Evolutionary conservation across 2,113 vertebrate species (phyloP).

Genomic region (Macrotus californicus): DNA sequence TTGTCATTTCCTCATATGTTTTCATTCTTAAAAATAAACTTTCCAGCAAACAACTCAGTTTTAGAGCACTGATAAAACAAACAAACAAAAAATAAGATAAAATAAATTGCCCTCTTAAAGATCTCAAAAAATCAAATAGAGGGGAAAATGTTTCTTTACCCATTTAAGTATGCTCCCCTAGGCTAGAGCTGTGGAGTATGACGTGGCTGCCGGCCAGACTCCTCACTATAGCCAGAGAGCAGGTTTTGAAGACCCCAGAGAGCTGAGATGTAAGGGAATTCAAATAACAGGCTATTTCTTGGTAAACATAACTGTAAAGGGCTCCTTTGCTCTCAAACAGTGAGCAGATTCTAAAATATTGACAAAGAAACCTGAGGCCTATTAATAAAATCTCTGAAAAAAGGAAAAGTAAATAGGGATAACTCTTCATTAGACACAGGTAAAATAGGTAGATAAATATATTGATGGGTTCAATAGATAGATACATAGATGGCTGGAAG

Average conservation of each 20-base stretch:
- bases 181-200: background rate
- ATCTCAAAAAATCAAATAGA: conserved; percentile 24
- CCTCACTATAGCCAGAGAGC: background rate
- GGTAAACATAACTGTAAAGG: conserved; percentile 50
- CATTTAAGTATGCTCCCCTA: background rate
- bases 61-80: conserved; percentile 9
- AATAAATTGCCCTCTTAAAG: conserved; percentile 21
- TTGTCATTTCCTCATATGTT: conserved; percentile 47
- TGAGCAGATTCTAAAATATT: conserved; percentile 52
- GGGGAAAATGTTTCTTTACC: background rate
- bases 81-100: background rate
- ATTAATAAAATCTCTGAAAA: conserved; percentile 31
- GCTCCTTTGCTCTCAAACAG: conserved; percentile 53
- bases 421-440: background rate
- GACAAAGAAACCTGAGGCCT: conserved; percentile 45
- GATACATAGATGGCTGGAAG: background rate
- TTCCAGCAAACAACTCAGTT: conserved; percentile 14
- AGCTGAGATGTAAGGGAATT: conserved; percentile 1
- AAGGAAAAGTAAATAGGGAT: background rate
- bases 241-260: background rate
- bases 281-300: conserved; percentile 58
- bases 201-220: background rate
- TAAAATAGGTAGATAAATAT: background rate
- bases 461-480: background rate
- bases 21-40: conserved; percentile 48